Percentiles rank a stretch among this genome's conserved stretches.
Evolutionary conservation across 1,140 invertebrate genomes (phyloP).

Genomic region (Apis florea): DNA sequence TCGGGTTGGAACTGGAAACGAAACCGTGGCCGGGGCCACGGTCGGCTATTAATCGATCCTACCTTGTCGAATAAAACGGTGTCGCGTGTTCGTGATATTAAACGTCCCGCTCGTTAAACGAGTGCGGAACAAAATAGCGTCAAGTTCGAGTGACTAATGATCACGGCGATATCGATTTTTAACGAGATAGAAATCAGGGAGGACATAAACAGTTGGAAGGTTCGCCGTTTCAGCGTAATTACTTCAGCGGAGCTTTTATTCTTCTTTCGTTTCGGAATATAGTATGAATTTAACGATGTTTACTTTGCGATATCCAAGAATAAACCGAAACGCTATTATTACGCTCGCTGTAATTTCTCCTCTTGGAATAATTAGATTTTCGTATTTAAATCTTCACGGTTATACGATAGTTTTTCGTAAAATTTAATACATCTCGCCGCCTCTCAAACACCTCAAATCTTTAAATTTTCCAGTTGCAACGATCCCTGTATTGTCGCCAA

Average conservation of each 20-base stretch:
- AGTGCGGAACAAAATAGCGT: neutral
- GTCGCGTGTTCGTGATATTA: neutral
- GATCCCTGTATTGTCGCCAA: neutral
- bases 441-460: neutral
- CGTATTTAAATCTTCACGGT: too few species aligned
- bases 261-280: too few species aligned
- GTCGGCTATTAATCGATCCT: slow-evolving; percentile 30
- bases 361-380: too few species aligned
- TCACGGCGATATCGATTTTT: neutral
- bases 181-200: neutral
- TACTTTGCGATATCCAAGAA: neutral
- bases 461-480: neutral
- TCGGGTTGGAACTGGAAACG: slow-evolving; percentile 17
- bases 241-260: too few species aligned
- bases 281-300: too few species aligned
- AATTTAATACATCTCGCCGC: too few species aligned
- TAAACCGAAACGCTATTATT: too few species aligned
- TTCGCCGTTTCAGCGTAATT: neutral
- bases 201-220: neutral
- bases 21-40: neutral
- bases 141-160: neutral
- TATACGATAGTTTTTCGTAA: too few species aligned
- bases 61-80: neutral
- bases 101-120: neutral
- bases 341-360: too few species aligned